Evolutionary conservation across 2,113 vertebrate genomes (phyloP).

Genomic region (human (Homo sapiens)): DNA sequence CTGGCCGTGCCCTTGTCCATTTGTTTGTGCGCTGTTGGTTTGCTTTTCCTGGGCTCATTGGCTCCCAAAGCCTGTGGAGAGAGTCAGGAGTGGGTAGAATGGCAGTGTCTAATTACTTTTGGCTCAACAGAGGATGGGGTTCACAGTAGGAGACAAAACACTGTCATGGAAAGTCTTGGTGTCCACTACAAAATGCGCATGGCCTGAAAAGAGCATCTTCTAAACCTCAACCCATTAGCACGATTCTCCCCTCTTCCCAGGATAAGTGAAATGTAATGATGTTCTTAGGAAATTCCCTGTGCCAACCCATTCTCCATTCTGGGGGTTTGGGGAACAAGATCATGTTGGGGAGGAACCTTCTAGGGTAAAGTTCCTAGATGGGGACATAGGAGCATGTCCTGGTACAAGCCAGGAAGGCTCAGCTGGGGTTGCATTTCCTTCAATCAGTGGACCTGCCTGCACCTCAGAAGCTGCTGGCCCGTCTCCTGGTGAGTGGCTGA

Average conservation of each 20-base stretch:
- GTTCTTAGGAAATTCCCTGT: background rate
- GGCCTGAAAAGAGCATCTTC: background rate
- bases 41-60: background rate
- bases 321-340: background rate
- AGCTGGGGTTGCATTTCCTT: background rate
- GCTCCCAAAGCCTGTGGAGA: background rate
- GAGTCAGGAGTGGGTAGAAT: background rate
- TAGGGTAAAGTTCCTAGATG: rapidly evolving
- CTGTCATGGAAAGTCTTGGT: background rate
- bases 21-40: rapidly evolving
- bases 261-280: no score
- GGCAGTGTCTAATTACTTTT: background rate
- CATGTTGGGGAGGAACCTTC: background rate
- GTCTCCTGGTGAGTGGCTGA: slow-evolving; percentile 69
- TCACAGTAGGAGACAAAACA: background rate
- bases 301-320: background rate
- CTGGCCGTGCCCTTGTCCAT: background rate
- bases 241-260: background rate
- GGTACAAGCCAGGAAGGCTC: background rate
- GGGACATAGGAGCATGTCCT: rapidly evolving
- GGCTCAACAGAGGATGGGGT: background rate
- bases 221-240: background rate
- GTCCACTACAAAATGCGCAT: no score
- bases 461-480: slow-evolving; percentile 72
- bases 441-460: slow-evolving; percentile 70